Percentiles rank a stretch among this genome's conserved stretches.
phyloP scores from a whole-genome alignment of 2,888 invertebrate species.

The Geotrupes spiniger region DNA sequence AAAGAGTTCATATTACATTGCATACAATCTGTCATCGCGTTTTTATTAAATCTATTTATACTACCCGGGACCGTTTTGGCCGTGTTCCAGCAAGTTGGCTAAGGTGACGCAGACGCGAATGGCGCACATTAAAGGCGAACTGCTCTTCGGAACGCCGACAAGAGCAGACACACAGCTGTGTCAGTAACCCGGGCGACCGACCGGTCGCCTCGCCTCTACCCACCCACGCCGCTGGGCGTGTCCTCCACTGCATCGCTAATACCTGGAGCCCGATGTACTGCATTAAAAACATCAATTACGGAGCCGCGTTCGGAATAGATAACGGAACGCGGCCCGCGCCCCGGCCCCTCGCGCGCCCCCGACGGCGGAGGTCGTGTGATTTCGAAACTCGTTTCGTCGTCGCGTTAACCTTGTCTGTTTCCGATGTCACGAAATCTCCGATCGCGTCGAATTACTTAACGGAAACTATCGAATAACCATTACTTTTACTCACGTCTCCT shows the following conservation, averaged over 20 bases:
- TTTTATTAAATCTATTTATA: slow-evolving; percentile 37
- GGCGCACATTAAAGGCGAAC: slow-evolving; percentile 37
- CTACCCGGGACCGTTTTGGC: slow-evolving; percentile 31
- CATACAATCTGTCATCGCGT: slow-evolving; percentile 29
- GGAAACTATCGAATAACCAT: too few relatives aligned
- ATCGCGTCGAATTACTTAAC: slow-evolving; percentile 1
- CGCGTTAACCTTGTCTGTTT: slow-evolving; percentile 7
- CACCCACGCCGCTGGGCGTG: slow-evolving; percentile 40
- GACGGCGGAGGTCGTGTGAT: slow-evolving; percentile 2
- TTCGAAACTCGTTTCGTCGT: slow-evolving; percentile 9
- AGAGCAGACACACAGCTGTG: slow-evolving; percentile 32
- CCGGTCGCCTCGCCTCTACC: slow-evolving; percentile 32
- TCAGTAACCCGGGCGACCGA: slow-evolving; percentile 42
- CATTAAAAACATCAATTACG: slow-evolving; percentile 25
- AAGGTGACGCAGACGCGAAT: slow-evolving; percentile 33
- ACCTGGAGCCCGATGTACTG: slow-evolving; percentile 27
- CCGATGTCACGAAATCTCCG: slow-evolving; percentile 1
- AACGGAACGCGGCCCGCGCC: slow-evolving; percentile 13
- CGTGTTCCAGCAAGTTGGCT: slow-evolving; percentile 32
- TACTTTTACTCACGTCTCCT: too few relatives aligned
- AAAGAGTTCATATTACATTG: slow-evolving; percentile 21
- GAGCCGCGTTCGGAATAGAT: slow-evolving; percentile 19
- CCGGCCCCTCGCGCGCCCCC: background rate
- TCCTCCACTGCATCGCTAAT: slow-evolving; percentile 34
- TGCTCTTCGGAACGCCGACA: slow-evolving; percentile 21